These are phyloP conservation scores for Anagyrus pseudococci DNA, from an alignment of 2,888 invertebrate genomes.

Conservation along the genomic window DNA sequence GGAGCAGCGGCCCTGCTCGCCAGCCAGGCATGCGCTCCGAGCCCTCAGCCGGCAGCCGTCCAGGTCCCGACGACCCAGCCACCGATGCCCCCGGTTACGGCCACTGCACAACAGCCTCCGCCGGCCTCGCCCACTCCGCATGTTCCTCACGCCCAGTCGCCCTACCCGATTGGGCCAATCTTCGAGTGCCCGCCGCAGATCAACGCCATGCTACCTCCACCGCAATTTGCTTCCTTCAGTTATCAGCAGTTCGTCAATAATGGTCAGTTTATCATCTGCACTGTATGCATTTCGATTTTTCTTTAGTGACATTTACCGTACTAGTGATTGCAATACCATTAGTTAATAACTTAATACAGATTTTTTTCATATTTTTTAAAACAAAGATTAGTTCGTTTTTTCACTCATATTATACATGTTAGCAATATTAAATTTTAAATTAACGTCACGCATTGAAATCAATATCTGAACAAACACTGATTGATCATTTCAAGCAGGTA, in stretches of 20 bases:
- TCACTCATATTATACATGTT: no score
- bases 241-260: constrained; percentile 68
- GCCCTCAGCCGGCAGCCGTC: constrained; percentile 35
- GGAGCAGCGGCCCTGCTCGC: constrained; percentile 43
- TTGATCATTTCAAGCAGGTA: constrained; percentile 40
- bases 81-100: constrained; percentile 10
- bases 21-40: constrained; percentile 45
- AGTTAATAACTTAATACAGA: no score
- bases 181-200: constrained; percentile 57
- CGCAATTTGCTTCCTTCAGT: constrained; percentile 63
- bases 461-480: no score
- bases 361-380: no score
- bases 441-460: no score
- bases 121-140: constrained; percentile 34
- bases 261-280: constrained; percentile 44
- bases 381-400: no score
- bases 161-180: constrained; percentile 57
- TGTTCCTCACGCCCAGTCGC: constrained; percentile 47
- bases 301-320: no score
- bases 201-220: constrained; percentile 57
- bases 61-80: constrained; percentile 3
- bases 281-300: no score
- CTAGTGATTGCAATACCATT: no score
- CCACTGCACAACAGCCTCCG: constrained; percentile 39
- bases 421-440: no score